A percentile compares a stretch with the other conserved stretches of the same genome.
Evolutionary conservation across 2,797 vertebrate genomes (phyloP).

Genomic region (Coregonus ussuriensis): DNA sequence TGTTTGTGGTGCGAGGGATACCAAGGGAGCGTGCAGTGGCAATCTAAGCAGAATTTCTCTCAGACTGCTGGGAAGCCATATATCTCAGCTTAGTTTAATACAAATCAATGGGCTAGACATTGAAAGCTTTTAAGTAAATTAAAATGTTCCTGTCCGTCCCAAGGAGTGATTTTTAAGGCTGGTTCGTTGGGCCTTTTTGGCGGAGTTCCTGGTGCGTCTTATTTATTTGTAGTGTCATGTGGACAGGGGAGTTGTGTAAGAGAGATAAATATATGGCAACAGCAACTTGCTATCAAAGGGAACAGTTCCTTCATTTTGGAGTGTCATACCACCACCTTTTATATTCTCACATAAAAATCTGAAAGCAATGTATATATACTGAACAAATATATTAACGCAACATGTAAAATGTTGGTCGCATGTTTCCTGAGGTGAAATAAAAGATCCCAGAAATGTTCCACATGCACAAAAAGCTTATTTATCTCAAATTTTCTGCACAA

Average conservation of each 20-base stretch:
- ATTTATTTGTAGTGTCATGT: constrained; percentile 43
- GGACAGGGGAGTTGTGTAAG: constrained; percentile 1
- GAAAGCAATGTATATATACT: no score
- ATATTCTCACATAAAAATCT: no score
- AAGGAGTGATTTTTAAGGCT: constrained; percentile 46
- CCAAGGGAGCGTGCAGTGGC: not conserved
- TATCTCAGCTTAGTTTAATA: constrained; percentile 56
- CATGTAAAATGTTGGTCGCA: no score
- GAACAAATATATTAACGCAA: no score
- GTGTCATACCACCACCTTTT: not conserved
- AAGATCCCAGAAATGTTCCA: no score
- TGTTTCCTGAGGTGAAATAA: no score
- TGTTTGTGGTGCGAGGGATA: not conserved
- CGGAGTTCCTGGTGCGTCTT: constrained; percentile 27
- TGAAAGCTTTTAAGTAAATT: constrained; percentile 77
- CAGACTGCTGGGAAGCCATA: constrained; percentile 32
- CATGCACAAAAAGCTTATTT: no score
- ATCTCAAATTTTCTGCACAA: no score
- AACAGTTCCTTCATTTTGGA: not conserved
- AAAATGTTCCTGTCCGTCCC: constrained; percentile 55
- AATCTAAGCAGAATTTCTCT: constrained; percentile 14
- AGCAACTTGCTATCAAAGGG: no score
- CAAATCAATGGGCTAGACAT: constrained; percentile 62
- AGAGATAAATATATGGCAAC: no score
- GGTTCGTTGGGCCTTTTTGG: constrained; percentile 54